These are phyloP conservation scores for Euthynnus affinis DNA, from an alignment of 2,797 vertebrate genomes.

Conservation along the genomic window DNA sequence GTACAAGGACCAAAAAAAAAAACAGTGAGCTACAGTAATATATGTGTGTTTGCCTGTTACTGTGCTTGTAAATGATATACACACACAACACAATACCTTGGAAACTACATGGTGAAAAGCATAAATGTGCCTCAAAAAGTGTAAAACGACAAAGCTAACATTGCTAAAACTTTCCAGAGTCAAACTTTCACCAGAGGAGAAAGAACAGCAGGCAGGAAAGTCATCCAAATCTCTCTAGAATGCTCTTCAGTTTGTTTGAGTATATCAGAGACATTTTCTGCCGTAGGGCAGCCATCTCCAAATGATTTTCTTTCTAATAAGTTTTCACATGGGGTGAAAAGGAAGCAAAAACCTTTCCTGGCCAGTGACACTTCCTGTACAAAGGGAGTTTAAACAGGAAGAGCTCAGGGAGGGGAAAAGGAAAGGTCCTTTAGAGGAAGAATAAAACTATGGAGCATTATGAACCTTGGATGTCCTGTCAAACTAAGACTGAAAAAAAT, in stretches of 20 bases:
- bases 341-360: slow-evolving; percentile 52
- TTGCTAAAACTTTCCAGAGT: slow-evolving; percentile 38
- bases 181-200: slow-evolving; percentile 34
- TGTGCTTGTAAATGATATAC: slow-evolving; percentile 38
- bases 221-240: slow-evolving; percentile 15
- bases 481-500: neutral
- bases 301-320: slow-evolving; percentile 32
- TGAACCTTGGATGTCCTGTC: slow-evolving; percentile 22
- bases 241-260: slow-evolving; percentile 28
- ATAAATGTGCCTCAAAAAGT: slow-evolving; percentile 8
- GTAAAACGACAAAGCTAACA: slow-evolving; percentile 8
- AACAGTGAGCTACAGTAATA: slow-evolving; percentile 3
- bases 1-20: slow-evolving; percentile 15
- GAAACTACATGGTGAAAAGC: slow-evolving; percentile 17
- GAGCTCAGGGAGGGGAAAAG: slow-evolving; percentile 20
- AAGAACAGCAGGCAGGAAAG: slow-evolving; percentile 31
- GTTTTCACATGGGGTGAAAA: slow-evolving; percentile 39
- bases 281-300: slow-evolving; percentile 8
- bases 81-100: slow-evolving; percentile 15
- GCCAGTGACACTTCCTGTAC: slow-evolving; percentile 57
- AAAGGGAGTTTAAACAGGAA: slow-evolving; percentile 38
- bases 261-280: slow-evolving; percentile 10
- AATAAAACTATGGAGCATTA: neutral
- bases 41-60: slow-evolving; percentile 2
- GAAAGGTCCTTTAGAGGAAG: slow-evolving; percentile 22